Percentiles rank a stretch among this genome's conserved stretches.
phyloP scores from a whole-genome alignment of 2,113 vertebrate genomes.

The Ibidorhyncha struthersii region DNA sequence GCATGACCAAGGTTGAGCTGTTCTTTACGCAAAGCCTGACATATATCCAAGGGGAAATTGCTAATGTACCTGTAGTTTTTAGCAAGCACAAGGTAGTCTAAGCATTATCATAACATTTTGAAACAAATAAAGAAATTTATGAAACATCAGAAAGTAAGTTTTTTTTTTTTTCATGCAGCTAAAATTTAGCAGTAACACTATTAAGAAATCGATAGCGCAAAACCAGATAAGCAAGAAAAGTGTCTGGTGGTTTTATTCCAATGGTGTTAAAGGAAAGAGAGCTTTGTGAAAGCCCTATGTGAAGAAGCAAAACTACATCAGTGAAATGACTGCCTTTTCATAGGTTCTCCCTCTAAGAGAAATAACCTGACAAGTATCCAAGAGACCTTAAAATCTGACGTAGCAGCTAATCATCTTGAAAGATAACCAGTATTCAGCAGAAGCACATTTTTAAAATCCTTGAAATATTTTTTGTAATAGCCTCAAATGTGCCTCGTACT shows the following conservation, averaged over 20 bases:
- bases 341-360: neutral
- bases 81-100: neutral
- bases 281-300: neutral
- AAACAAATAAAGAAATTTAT: neutral
- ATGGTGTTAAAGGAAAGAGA: neutral
- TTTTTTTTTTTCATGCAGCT: neutral
- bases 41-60: neutral
- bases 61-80: neutral
- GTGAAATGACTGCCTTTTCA: neutral
- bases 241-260: neutral
- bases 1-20: neutral
- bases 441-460: neutral
- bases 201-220: neutral
- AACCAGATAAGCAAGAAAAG: neutral
- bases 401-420: neutral
- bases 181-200: neutral
- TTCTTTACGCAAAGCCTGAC: neutral
- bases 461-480: neutral
- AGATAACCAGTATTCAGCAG: neutral
- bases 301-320: neutral
- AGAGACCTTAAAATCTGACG: neutral
- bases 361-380: neutral
- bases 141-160: neutral
- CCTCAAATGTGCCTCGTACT: neutral
- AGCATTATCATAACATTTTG: neutral